These are phyloP conservation scores for Blastobasis adustella DNA, from an alignment of 2,888 invertebrate genomes.

Conservation along the genomic window DNA sequence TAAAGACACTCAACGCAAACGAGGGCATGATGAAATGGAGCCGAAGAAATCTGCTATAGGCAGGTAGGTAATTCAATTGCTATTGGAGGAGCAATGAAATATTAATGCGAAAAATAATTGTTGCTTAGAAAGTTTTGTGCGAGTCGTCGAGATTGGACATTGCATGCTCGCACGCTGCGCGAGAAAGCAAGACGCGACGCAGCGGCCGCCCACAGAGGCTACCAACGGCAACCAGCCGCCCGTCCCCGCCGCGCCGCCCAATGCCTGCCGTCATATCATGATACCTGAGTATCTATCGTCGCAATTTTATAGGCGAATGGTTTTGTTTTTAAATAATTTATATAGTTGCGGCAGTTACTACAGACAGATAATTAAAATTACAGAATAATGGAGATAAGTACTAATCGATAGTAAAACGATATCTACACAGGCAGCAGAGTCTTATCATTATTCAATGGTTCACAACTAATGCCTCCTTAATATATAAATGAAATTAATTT, in stretches of 20 bases:
- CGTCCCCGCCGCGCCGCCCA: too few species aligned
- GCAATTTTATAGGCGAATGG: too few species aligned
- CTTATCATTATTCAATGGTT: too few species aligned
- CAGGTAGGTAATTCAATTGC: constrained; percentile 35
- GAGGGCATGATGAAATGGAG: constrained; percentile 10
- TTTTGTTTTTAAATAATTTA: too few species aligned
- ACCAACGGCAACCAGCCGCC: constrained; percentile 1
- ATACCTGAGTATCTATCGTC: too few species aligned
- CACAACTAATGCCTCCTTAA: too few species aligned
- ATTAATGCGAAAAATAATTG: constrained; percentile 72
- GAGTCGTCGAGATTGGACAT: constrained; percentile 62
- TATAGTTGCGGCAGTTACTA: too few species aligned
- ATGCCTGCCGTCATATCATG: not conserved
- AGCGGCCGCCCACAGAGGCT: constrained; percentile 13
- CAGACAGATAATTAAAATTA: too few species aligned
- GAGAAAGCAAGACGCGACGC: constrained; percentile 62
- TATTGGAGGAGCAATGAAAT: constrained; percentile 59
- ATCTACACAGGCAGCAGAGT: too few species aligned
- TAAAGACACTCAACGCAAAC: constrained; percentile 8
- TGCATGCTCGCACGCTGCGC: constrained; percentile 70
- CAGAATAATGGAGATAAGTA: too few species aligned
- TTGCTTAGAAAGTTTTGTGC: constrained; percentile 71
- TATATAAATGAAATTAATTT: too few species aligned
- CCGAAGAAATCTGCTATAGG: constrained; percentile 22
- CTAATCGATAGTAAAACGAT: too few species aligned